phyloP scores from a whole-genome alignment of 2,797 vertebrate species.

The Staurois parvus region DNA sequence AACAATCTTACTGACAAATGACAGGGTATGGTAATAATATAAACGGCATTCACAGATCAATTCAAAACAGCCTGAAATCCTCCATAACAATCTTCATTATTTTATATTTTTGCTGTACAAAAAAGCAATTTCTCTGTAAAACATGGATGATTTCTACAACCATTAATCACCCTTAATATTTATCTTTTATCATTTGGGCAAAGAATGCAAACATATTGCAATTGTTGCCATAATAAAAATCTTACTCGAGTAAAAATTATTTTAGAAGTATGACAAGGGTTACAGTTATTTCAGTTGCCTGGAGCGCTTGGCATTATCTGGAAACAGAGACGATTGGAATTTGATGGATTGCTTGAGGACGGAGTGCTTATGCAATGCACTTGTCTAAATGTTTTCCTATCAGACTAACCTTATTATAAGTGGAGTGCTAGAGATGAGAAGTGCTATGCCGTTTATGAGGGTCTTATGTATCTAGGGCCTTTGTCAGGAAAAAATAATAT shows the following conservation, averaged over 20 bases:
- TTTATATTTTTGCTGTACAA: neutral
- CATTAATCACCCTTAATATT: slow-evolving; percentile 57
- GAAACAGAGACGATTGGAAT: slow-evolving; percentile 49
- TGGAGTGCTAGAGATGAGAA: slow-evolving; percentile 24
- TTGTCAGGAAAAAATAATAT: neutral
- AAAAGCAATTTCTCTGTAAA: slow-evolving; percentile 18
- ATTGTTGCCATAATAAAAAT: slow-evolving; percentile 59
- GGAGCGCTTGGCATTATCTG: slow-evolving; percentile 37
- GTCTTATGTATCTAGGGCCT: neutral
- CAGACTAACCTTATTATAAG: slow-evolving; percentile 47
- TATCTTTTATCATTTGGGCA: slow-evolving; percentile 38
- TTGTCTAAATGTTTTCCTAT: slow-evolving; percentile 52
- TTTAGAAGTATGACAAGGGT: slow-evolving; percentile 56
- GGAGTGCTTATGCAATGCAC: slow-evolving; percentile 29
- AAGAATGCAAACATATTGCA: slow-evolving; percentile 55
- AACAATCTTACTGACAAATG: no score
- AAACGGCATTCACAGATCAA: no score
- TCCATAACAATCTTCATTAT: no score
- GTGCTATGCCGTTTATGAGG: slow-evolving; percentile 20
- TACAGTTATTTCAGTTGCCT: slow-evolving; percentile 49
- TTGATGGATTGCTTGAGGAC: slow-evolving; percentile 58
- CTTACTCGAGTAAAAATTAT: slow-evolving; percentile 51
- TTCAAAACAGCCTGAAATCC: neutral
- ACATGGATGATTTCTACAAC: slow-evolving; percentile 30
- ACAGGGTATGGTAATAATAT: no score